Conservation (phyloP, 2,797 vertebrate species). For the Champsocephalus esox region DNA sequence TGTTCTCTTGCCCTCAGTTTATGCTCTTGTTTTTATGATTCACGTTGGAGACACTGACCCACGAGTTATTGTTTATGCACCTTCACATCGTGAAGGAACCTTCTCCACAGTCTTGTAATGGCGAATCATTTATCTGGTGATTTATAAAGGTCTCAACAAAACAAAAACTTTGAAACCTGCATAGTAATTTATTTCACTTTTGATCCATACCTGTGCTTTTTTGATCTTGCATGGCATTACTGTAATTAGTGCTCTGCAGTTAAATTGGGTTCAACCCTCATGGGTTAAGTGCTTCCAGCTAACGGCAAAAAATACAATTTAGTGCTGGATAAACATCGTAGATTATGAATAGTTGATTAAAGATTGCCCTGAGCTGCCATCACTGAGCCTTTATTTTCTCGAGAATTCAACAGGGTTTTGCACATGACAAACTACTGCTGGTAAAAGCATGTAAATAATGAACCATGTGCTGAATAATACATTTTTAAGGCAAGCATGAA, state of each 20-base stretch:
- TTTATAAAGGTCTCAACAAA: slow-evolving; percentile 2
- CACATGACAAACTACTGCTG: slow-evolving; percentile 20
- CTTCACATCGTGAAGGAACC: slow-evolving; percentile 16
- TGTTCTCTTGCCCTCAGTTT: slow-evolving; percentile 40
- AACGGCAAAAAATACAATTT: slow-evolving; percentile 36
- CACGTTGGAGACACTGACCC: slow-evolving; percentile 10
- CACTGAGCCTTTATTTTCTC: slow-evolving; percentile 20
- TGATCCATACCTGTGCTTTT: not conserved
- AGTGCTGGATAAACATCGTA: slow-evolving; percentile 23
- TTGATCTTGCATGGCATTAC: not conserved
- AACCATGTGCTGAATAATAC: slow-evolving; percentile 40
- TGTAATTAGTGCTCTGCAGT: slow-evolving; percentile 25
- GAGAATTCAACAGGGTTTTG: slow-evolving; percentile 46
- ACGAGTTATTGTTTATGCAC: slow-evolving; percentile 19
- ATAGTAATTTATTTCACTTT: not conserved
- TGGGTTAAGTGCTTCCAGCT: slow-evolving; percentile 31
- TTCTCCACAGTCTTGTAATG: not conserved
- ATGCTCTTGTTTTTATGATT: slow-evolving; percentile 34
- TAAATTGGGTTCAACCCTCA: slow-evolving; percentile 25
- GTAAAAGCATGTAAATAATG: slow-evolving; percentile 48
- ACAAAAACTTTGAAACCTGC: not conserved
- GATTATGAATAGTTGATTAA: slow-evolving; percentile 46
- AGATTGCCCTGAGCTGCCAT: slow-evolving; percentile 34
- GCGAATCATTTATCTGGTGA: not conserved
- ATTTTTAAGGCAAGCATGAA: slow-evolving; percentile 21